Conservation (phyloP, 2,888 invertebrate genomes). For the Leptopilina myrica region DNA sequence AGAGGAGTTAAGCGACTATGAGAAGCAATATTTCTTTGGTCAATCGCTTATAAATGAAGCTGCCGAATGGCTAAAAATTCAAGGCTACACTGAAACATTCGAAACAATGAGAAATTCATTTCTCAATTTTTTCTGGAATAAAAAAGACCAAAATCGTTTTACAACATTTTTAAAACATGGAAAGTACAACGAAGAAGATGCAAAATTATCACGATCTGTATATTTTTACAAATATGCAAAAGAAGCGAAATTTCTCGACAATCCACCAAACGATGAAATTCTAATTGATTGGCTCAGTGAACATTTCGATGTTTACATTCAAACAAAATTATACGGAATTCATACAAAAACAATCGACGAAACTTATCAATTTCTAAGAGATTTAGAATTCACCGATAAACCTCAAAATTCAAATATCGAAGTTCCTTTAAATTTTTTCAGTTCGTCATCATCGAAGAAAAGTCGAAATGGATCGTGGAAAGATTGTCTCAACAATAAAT, state of each 20-base stretch:
- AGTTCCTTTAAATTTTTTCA: not conserved
- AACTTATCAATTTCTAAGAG: not conserved
- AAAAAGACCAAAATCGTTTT: slow-evolving; percentile 2
- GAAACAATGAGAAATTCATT: not conserved
- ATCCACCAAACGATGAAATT: not conserved
- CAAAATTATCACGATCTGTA: not conserved
- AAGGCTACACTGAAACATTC: slow-evolving; percentile 1
- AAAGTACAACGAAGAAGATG: not conserved
- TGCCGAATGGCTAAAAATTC: not conserved
- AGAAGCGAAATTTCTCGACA: slow-evolving; percentile 7
- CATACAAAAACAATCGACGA: not conserved
- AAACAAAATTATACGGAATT: not conserved
- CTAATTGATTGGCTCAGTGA: not conserved
- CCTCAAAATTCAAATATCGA: not conserved
- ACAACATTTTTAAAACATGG: not conserved
- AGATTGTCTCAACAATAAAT: slow-evolving; percentile 4
- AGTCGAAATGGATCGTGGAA: not conserved
- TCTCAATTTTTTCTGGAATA: slow-evolving; percentile 18
- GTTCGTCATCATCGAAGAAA: not conserved
- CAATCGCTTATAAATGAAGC: slow-evolving; percentile 10
- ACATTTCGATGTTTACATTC: slow-evolving; percentile 7
- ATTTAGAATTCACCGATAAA: not conserved
- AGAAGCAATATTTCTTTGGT: slow-evolving; percentile 9
- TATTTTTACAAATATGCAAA: slow-evolving; percentile 23
- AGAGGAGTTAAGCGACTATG: not conserved